phyloP scores from a whole-genome alignment of 2,113 vertebrate species.

The Cheilinus undulatus region DNA sequence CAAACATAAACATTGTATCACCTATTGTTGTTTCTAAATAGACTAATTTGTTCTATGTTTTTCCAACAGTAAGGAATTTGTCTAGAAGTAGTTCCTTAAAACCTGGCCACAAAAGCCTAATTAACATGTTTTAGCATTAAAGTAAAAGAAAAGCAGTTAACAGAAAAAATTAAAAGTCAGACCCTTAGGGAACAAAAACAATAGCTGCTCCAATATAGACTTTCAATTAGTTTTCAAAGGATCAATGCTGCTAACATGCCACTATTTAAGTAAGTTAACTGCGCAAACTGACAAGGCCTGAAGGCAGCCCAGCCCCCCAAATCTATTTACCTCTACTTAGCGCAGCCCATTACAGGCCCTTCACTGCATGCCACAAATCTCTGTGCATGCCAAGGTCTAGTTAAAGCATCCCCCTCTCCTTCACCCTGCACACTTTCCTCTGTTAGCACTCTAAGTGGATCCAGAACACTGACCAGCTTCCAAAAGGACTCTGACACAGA shows the following conservation, averaged over 20 bases:
- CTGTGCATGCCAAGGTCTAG: constrained; percentile 48
- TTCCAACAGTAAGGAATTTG: no score
- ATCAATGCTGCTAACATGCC: neutral
- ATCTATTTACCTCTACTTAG: constrained; percentile 40
- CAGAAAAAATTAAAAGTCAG: neutral
- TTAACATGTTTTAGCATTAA: no score
- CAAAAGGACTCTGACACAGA: neutral
- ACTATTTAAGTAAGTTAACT: constrained; percentile 6
- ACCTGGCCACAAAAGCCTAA: neutral
- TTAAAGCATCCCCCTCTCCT: constrained; percentile 36
- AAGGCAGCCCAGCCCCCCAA: constrained; percentile 48
- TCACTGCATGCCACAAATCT: constrained; percentile 62
- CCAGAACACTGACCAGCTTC: constrained; percentile 32
- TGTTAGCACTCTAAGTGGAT: constrained; percentile 52
- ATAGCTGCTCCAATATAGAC: neutral
- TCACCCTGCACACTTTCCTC: constrained; percentile 26
- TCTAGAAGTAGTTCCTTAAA: neutral
- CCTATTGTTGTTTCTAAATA: no score
- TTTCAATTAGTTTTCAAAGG: neutral
- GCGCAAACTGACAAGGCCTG: constrained; percentile 33
- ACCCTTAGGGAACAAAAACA: neutral
- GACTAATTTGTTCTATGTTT: no score
- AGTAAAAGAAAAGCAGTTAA: neutral
- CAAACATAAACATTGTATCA: no score
- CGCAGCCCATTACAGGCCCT: constrained; percentile 41